These are phyloP conservation scores for Heliconius charithonia DNA, from an alignment of 2,888 invertebrate genomes.

Conservation along the genomic window DNA sequence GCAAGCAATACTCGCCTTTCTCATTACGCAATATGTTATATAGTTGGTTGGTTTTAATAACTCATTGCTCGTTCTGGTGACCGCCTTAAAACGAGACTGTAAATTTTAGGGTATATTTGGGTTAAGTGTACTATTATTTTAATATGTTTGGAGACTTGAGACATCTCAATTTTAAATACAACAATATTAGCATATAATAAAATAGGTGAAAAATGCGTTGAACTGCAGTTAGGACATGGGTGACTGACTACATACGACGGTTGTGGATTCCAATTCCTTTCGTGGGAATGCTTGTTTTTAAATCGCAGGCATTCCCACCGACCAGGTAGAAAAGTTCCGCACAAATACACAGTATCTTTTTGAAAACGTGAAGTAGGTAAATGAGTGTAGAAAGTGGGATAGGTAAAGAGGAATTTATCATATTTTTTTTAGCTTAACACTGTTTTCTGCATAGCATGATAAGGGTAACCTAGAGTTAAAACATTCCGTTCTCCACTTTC, in stretches of 20 bases:
- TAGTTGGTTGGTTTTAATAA: conserved; percentile 21
- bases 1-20: conserved; percentile 38
- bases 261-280: neutral
- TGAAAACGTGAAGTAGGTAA: neutral
- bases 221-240: conserved; percentile 13
- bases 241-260: conserved; percentile 1
- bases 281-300: neutral
- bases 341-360: neutral
- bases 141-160: neutral
- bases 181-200: neutral
- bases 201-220: neutral
- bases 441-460: too few species aligned
- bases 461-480: too few species aligned
- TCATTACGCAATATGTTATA: conserved; percentile 31
- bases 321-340: neutral
- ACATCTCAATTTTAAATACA: neutral
- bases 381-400: neutral
- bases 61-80: conserved; percentile 7
- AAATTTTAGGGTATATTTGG: conserved; percentile 5
- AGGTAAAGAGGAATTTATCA: neutral
- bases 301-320: too few species aligned
- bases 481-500: too few species aligned
- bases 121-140: conserved; percentile 12
- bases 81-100: conserved; percentile 6
- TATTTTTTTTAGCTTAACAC: neutral